A percentile compares a stretch with the other conserved stretches of the same genome.
phyloP scores from a whole-genome alignment of 2,797 vertebrate species.

The Numenius phaeopus region DNA sequence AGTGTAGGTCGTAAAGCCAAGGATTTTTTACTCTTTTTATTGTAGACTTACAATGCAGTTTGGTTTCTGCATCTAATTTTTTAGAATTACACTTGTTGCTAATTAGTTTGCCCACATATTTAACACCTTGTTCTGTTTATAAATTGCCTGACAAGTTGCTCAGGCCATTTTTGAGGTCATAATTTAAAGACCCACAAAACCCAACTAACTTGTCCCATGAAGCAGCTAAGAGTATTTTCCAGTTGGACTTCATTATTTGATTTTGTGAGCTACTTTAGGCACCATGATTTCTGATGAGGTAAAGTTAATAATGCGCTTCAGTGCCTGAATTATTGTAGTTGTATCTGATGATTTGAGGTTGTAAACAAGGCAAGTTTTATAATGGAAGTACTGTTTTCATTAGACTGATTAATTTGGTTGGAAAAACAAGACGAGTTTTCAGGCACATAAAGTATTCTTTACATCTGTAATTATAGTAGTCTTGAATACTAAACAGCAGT shows the following conservation, averaged over 20 bases:
- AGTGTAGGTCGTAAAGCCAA: background rate
- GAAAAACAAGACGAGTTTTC: background rate
- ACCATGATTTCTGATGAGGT: background rate
- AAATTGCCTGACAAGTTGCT: background rate
- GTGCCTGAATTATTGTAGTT: background rate
- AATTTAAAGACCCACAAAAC: background rate
- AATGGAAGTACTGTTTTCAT: background rate
- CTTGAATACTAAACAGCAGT: background rate
- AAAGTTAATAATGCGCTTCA: background rate
- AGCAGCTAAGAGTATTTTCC: background rate
- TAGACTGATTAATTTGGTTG: background rate
- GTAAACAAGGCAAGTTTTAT: background rate
- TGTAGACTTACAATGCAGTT: background rate
- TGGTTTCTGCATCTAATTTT: background rate
- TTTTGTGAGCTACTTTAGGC: background rate
- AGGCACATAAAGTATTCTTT: background rate
- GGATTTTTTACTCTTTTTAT: background rate
- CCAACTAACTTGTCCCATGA: background rate
- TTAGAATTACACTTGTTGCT: background rate
- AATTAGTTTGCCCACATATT: background rate
- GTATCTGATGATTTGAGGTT: background rate
- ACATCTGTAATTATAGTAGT: background rate
- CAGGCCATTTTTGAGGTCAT: background rate
- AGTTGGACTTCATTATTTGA: background rate
- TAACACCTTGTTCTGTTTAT: background rate